Conservation (phyloP, 2,113 vertebrate species). For the Thomomys bottae region DNA sequence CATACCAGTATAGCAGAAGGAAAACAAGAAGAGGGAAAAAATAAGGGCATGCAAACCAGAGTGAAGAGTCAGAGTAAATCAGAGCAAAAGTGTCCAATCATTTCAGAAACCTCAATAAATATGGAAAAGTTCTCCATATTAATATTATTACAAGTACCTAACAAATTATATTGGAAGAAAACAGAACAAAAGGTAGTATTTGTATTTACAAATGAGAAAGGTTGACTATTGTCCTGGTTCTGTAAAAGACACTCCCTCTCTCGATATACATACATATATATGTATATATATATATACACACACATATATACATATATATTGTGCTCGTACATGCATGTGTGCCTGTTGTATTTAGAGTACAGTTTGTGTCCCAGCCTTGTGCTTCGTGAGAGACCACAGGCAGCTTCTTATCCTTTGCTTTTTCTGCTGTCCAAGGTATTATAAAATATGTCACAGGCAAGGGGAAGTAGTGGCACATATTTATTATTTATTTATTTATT, state of each 20-base stretch:
- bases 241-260: not conserved
- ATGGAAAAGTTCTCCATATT: not conserved
- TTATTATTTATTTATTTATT: too few species aligned
- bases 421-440: not conserved
- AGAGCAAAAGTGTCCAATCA: not conserved
- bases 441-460: not conserved
- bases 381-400: conserved; percentile 10
- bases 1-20: conserved; percentile 12
- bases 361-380: not conserved
- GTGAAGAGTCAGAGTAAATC: not conserved
- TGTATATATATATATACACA: too few species aligned
- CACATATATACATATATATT: not conserved
- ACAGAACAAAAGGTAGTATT: conserved; percentile 6
- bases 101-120: not conserved
- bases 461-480: not conserved
- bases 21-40: conserved; percentile 33
- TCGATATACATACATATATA: too few species aligned
- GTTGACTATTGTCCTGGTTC: not conserved
- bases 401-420: conserved; percentile 22
- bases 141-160: not conserved
- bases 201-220: not conserved
- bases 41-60: not conserved
- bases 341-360: not conserved
- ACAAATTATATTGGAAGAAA: not conserved
- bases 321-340: too few species aligned